phyloP scores from a whole-genome alignment of 2,797 vertebrate genomes.

The Ataeniobius toweri region DNA sequence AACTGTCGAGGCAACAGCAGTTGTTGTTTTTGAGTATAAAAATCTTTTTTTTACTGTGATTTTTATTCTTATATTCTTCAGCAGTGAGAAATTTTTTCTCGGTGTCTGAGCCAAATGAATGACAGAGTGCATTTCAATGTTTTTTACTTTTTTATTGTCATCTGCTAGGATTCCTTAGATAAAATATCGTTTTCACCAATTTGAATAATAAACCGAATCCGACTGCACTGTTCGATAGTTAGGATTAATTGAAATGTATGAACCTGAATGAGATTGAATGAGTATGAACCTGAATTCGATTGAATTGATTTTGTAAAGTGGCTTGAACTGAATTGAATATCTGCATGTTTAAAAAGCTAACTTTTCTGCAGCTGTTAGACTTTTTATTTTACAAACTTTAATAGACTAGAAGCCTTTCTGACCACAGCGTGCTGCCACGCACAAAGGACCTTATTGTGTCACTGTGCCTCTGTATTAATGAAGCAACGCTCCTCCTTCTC shows the following conservation, averaged over 20 bases:
- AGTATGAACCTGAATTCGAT: no score
- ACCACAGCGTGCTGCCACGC: conserved; percentile 59
- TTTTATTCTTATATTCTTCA: not conserved
- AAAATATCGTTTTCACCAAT: no score
- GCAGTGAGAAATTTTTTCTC: not conserved
- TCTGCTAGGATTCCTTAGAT: no score
- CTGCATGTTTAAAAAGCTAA: not conserved
- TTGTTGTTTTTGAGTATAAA: not conserved
- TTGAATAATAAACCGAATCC: no score
- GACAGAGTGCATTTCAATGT: not conserved
- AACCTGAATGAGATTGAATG: no score
- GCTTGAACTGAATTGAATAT: not conserved
- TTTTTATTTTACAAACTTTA: not conserved
- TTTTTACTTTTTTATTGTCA: not conserved
- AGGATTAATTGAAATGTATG: no score
- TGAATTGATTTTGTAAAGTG: no score
- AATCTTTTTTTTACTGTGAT: no score
- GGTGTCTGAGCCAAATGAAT: not conserved
- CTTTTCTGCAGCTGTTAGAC: not conserved
- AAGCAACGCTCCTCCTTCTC: conserved; percentile 83
- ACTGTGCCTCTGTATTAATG: conserved; percentile 84
- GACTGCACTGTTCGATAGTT: no score
- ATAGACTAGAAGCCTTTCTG: not conserved
- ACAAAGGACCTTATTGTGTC: conserved; percentile 88
- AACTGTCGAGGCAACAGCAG: not conserved